Percentiles rank a stretch among this genome's conserved stretches.
Evolutionary conservation across 2,888 invertebrate species (phyloP).

Genomic region (Psylliodes chrysocephalus): DNA sequence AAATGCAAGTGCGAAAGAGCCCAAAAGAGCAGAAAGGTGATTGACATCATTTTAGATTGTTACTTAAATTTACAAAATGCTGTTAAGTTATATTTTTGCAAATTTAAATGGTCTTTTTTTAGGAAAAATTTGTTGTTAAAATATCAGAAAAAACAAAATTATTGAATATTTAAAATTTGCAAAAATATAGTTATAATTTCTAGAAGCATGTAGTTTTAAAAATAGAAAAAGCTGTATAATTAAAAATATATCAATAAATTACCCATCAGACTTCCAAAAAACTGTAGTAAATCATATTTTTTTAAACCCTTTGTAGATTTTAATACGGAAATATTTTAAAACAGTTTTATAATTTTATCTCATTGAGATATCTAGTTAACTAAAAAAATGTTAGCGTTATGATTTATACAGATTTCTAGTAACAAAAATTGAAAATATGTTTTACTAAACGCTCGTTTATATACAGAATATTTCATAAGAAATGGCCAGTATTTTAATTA

Average conservation of each 20-base stretch:
- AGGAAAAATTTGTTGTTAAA: not conserved
- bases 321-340: not conserved
- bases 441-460: too few relatives aligned
- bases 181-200: not conserved
- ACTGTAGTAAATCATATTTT: not conserved
- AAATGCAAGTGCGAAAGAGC: not conserved
- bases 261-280: not conserved
- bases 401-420: too few relatives aligned
- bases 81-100: not conserved
- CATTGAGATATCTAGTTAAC: too few relatives aligned
- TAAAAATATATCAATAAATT: not conserved
- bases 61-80: not conserved
- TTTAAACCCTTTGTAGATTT: not conserved
- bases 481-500: too few relatives aligned
- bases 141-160: not conserved
- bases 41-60: not conserved
- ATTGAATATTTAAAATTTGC: not conserved
- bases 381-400: too few relatives aligned
- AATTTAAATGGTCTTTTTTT: not conserved
- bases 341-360: too few relatives aligned
- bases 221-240: not conserved
- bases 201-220: not conserved
- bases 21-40: slow-evolving; percentile 14
- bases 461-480: too few relatives aligned
- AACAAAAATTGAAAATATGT: too few relatives aligned